A percentile compares a stretch with the other conserved stretches of the same genome.
Conservation (phyloP, 2,797 vertebrate species). For the Poecilia velifera region DNA sequence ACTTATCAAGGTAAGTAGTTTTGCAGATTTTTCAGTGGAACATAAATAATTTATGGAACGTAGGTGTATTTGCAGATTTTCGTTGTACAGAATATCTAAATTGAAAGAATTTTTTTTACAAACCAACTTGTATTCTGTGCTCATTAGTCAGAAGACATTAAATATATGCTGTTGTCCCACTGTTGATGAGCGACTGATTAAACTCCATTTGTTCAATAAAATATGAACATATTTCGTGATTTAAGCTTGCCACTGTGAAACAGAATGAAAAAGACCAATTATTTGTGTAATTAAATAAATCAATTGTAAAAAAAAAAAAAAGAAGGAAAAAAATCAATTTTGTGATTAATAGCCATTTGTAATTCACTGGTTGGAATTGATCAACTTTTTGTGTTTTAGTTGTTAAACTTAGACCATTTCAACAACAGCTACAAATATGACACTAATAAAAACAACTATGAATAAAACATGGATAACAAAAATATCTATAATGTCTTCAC, state of each 20-base stretch:
- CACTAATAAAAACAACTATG: not conserved
- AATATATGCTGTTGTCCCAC: not conserved
- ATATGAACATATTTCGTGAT: not conserved
- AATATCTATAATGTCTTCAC: not conserved
- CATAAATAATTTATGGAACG: not conserved
- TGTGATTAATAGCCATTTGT: no score
- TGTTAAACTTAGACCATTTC: not conserved
- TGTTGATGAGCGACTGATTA: not conserved
- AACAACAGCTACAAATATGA: not conserved
- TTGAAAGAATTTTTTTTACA: not conserved
- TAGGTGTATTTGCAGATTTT: not conserved
- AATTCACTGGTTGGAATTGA: not conserved
- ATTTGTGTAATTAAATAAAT: no score
- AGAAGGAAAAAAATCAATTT: no score
- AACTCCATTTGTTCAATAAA: not conserved
- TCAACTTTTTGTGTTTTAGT: not conserved
- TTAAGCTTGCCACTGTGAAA: not conserved
- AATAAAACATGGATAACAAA: not conserved
- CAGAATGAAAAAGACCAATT: no score
- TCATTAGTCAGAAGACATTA: not conserved
- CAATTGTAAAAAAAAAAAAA: no score
- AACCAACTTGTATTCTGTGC: not conserved
- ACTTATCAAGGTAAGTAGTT: not conserved
- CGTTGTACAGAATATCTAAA: not conserved
- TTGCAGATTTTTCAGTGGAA: not conserved